These are phyloP conservation scores for Gymnothorax javanicus DNA, from an alignment of 2,797 vertebrate genomes.

Conservation along the genomic window DNA sequence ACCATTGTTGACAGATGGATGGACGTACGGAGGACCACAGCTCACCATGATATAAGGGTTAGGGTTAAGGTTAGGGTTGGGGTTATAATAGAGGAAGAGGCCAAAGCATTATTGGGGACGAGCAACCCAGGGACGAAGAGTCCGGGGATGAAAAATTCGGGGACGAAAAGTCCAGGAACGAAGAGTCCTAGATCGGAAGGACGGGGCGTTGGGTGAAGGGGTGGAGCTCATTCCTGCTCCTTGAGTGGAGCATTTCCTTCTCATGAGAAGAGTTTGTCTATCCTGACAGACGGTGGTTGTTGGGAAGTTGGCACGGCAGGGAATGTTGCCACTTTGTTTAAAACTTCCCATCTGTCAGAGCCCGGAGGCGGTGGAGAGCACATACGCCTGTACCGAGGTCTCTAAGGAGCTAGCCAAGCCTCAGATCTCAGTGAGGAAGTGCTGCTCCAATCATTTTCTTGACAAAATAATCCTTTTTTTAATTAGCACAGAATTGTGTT, in stretches of 20 bases:
- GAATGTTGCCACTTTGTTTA: background rate
- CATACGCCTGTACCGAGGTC: background rate
- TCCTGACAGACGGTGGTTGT: background rate
- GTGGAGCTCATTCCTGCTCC: background rate
- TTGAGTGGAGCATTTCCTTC: background rate
- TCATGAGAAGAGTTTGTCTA: background rate
- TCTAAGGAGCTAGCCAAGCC: background rate
- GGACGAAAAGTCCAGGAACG: too few relatives aligned
- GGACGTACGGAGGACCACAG: too few relatives aligned
- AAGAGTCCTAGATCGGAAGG: too few relatives aligned
- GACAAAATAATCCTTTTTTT: conserved; percentile 1
- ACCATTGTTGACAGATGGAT: too few relatives aligned
- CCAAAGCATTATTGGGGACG: too few relatives aligned
- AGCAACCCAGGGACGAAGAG: too few relatives aligned
- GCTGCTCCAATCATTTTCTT: background rate
- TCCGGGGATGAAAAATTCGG: too few relatives aligned
- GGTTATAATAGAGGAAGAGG: too few relatives aligned
- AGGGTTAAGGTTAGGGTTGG: too few relatives aligned
- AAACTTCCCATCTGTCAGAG: background rate
- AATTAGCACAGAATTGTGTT: background rate
- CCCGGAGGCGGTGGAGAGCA: background rate
- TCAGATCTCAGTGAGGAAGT: background rate
- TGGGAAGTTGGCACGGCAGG: background rate
- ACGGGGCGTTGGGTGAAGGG: background rate
- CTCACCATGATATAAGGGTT: too few relatives aligned